Percentiles rank a stretch among this genome's conserved stretches.
Conservation (phyloP, 1,140 invertebrate genomes). For the Drosophila insularis region DNA sequence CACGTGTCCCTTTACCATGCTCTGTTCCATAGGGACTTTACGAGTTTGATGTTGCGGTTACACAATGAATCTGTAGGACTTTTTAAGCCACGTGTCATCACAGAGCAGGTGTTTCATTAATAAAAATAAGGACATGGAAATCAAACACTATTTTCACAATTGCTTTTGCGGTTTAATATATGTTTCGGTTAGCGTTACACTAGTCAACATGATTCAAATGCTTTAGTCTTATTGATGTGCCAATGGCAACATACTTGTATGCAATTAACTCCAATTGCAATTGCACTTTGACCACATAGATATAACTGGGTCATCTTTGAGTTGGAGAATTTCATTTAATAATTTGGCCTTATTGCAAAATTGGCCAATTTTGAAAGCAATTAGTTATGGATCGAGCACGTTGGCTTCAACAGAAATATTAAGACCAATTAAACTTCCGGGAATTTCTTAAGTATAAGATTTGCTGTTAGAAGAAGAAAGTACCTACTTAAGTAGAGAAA, state of each 20-base stretch:
- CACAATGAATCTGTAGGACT: background rate
- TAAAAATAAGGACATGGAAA: background rate
- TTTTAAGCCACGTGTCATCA: slow-evolving; percentile 1
- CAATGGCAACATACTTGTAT: slow-evolving; percentile 18
- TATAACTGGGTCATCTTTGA: slow-evolving; percentile 6
- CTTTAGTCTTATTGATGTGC: slow-evolving; percentile 13
- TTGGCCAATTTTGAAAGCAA: background rate
- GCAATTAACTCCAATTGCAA: slow-evolving; percentile 40
- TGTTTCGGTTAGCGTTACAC: slow-evolving; percentile 13
- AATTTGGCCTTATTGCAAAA: background rate
- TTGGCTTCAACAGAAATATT: too few relatives aligned
- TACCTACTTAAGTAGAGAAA: too few relatives aligned
- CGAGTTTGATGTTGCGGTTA: background rate
- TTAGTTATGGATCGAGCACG: background rate
- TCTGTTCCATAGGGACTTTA: background rate
- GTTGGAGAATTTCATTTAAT: background rate
- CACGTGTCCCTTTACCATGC: background rate
- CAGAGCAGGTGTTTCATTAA: background rate
- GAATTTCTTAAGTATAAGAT: too few relatives aligned
- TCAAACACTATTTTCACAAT: slow-evolving; percentile 8
- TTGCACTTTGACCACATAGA: slow-evolving; percentile 28
- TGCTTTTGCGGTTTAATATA: slow-evolving; percentile 42
- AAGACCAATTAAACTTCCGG: background rate
- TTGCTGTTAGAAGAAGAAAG: too few relatives aligned
- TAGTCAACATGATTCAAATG: slow-evolving; percentile 23